A percentile compares a stretch with the other conserved stretches of the same genome.
These are phyloP conservation scores for Ascidia mentula DNA, from an alignment of 23 tunicate genomes.

Conservation along the genomic window DNA sequence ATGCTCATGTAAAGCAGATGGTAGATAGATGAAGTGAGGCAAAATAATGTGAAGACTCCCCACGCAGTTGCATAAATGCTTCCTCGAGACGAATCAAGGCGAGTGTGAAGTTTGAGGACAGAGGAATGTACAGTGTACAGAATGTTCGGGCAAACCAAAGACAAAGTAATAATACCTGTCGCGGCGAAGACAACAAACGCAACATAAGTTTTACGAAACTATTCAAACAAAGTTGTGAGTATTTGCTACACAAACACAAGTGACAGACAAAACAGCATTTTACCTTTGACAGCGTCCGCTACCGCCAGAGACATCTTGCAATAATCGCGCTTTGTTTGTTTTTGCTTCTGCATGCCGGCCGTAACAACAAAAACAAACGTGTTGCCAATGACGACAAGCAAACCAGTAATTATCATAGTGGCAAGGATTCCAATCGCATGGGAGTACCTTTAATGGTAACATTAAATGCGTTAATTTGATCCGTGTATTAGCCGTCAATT, in stretches of 20 bases:
- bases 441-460: neutral
- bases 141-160: neutral
- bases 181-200: neutral
- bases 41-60: neutral
- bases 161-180: neutral
- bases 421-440: neutral
- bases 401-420: neutral
- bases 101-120: neutral
- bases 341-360: neutral
- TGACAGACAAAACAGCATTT: neutral
- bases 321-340: neutral
- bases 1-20: neutral
- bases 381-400: neutral
- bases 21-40: neutral
- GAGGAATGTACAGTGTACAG: neutral
- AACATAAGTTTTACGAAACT: neutral
- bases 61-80: neutral
- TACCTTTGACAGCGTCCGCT: neutral
- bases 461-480: too few relatives aligned
- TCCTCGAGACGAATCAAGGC: neutral
- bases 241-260: neutral
- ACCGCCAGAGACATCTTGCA: neutral
- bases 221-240: neutral
- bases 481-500: too few relatives aligned
- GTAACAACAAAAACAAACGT: neutral